Base-by-base conservation (phyloP, 2,888 invertebrate genomes). In the Torymus auratus region DNA sequence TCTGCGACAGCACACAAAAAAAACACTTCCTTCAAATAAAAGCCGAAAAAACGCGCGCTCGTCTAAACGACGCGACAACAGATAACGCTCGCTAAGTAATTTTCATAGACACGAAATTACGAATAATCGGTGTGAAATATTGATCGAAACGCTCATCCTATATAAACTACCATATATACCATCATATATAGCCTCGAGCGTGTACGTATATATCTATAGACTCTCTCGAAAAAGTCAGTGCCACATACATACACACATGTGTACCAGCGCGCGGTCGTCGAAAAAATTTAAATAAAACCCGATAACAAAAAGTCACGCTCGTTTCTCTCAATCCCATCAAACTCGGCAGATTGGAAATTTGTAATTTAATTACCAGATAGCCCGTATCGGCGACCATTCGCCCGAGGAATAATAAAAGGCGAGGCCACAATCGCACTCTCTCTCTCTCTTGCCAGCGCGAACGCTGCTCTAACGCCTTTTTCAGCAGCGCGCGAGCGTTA, bases 311-410 rank as follows among this genome's bases (percentile, higher is more conserved):
- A 69, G 56, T 28, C 28, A 56, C n/a, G 13, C 23, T 72, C 28
- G 50, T 23, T 55, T 60, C 62, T 62, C 62, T 62, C 62, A 53
- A 64, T 62, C 55, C 41, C 60, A 73, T 65, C 56, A 28, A 73
- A 56, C 73, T 52, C 17, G 50, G 20, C 60, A 53, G 56, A 65
- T 71, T 50, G 69, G 56, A 64, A 77, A 77, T 70, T 77, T 62
- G 77, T 78, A 73, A 78, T 78, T 78, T 73, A 78, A 78, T 78
- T 78, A 78, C 53, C 68, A 55, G 68, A 78, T 72, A 72, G 78
- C 65, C 41, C 71, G 71, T 65, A 78, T 78, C 71, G 71, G 65
- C 41, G 41, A 41, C 41, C 17, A 15, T 15, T 15, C 12, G 60
- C 60, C 17, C 60, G 17, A 15, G 60, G n/a, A 14, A 12, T 60